Evolutionary conservation across 2,113 vertebrate species (phyloP).

Genomic region (Chloropsis cyanopogon): DNA sequence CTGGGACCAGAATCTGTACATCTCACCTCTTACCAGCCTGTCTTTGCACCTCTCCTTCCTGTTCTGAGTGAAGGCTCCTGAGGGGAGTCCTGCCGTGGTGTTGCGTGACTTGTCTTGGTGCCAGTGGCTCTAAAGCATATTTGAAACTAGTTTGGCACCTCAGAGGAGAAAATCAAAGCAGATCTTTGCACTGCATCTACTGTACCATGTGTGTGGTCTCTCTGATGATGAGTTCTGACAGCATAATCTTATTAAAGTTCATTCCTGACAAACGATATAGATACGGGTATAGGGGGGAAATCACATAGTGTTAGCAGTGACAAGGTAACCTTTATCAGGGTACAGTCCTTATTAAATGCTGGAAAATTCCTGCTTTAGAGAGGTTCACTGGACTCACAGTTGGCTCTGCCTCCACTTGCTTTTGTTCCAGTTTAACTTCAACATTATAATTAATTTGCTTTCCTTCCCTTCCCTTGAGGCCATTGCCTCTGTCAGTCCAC

Average conservation of each 20-base stretch:
- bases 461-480: slow-evolving; percentile 4
- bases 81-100: neutral
- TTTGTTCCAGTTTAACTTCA: slow-evolving; percentile 20
- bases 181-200: neutral
- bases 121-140: neutral
- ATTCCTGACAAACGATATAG: slow-evolving; percentile 30
- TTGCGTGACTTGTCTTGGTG: neutral
- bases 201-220: neutral
- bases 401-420: slow-evolving; percentile 5
- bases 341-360: slow-evolving; percentile 34
- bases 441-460: slow-evolving; percentile 32
- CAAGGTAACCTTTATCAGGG: slow-evolving; percentile 61
- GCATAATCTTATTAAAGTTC: slow-evolving; percentile 49
- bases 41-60: neutral
- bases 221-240: slow-evolving; percentile 42
- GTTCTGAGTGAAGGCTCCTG: neutral
- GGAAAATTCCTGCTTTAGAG: neutral
- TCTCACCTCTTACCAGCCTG: neutral
- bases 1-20: neutral
- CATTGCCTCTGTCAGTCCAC: neutral
- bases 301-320: slow-evolving; percentile 33
- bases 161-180: slow-evolving; percentile 7
- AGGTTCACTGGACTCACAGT: neutral
- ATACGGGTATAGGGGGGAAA: slow-evolving; percentile 5
- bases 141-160: slow-evolving; percentile 1